Percentiles rank a stretch among this genome's conserved stretches.
These are phyloP conservation scores for Microctenopoma lineatum DNA, from an alignment of 2,797 vertebrate species.

Conservation along the genomic window DNA sequence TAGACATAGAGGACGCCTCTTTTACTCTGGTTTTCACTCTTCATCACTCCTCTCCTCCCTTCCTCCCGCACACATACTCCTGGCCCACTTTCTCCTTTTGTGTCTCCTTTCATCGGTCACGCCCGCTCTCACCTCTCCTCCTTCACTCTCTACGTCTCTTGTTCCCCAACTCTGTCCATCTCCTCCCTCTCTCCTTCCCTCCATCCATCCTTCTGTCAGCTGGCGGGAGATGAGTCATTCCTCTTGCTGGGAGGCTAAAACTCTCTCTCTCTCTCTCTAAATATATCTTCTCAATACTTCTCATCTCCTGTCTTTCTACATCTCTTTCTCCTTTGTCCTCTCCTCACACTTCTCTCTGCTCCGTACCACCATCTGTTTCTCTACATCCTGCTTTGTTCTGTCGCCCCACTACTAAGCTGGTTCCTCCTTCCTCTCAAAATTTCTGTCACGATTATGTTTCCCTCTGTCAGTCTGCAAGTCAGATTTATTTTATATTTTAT, in stretches of 20 bases:
- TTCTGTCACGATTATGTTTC: conserved; percentile 7
- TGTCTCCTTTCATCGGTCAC: conserved; percentile 45
- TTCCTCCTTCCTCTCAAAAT: conserved; percentile 30
- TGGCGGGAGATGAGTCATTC: conserved; percentile 84
- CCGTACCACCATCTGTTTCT: conserved; percentile 69
- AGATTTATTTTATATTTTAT: conserved; percentile 38
- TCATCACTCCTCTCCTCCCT: conserved; percentile 20
- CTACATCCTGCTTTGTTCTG: conserved; percentile 59
- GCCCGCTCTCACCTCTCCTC: conserved; percentile 43
- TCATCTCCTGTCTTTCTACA: conserved; percentile 63
- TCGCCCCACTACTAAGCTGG: conserved; percentile 20
- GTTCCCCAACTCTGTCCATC: conserved; percentile 51
- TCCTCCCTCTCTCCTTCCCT: conserved; percentile 60
- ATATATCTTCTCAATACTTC: conserved; percentile 72
- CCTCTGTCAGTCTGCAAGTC: conserved; percentile 41
- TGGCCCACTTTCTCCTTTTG: conserved; percentile 8
- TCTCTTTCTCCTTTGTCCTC: conserved; percentile 55
- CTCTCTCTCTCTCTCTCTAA: conserved; percentile 72
- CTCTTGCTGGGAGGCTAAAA: conserved; percentile 78
- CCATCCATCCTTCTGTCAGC: conserved; percentile 81
- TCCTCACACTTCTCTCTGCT: conserved; percentile 69
- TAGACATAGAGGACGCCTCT: conserved; percentile 19
- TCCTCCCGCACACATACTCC: conserved; percentile 6
- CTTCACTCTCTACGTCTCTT: conserved; percentile 3
- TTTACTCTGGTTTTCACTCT: conserved; percentile 20